Evolutionary conservation across 2,888 invertebrate genomes (phyloP), one percentile per base, ranked within the genome.

Genomic region (Bugulina stolonifera): DNA sequence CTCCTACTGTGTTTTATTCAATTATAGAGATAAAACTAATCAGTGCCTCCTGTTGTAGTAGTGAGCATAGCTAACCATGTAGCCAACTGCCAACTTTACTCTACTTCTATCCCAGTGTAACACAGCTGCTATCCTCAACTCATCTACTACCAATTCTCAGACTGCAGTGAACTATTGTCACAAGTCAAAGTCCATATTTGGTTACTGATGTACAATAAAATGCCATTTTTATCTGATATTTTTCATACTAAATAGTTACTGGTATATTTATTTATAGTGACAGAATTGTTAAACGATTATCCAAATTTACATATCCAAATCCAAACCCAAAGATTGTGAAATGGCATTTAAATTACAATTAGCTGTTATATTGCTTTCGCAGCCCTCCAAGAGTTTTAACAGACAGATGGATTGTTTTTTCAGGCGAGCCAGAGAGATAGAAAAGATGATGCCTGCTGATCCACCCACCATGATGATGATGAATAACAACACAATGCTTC

Each of bases 381-480:
- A n/a, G n/a, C n/a, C n/a, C n/a, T n/a, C n/a, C n/a, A n/a, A 18
- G 43, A 43, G 43, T 43, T 43, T 43, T n/a, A n/a, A n/a, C n/a
- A n/a, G 43, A 43, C 43, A 10, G 43, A 10, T 43, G 5, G 43
- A 43, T 43, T 43, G 43, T 64, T 32, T 5, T 70, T 70, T 2
- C 32, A 70, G 70, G 70, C n/a, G 54, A 29, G 52, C 43, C 5
- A 70, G 70, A 29, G 70, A 70, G 32, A 54, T 54, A 27, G 70
- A 70, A 23, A 70, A 70, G 23, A 43, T 70, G 70, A 2, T 29
- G 23, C 52, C 52, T 2, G 52, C 29, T n/a, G 64, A 64, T 14
- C 64, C 64, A 32, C 43, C 43, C 5, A 43, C 18, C 43, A 64
- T 64, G 64, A 64, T 64, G 32, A 64, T 64, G 64, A 64, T 29